A percentile compares a stretch with the other conserved stretches of the same genome.
phyloP scores from a whole-genome alignment of 2,888 invertebrate genomes.

The Nezara viridula region DNA sequence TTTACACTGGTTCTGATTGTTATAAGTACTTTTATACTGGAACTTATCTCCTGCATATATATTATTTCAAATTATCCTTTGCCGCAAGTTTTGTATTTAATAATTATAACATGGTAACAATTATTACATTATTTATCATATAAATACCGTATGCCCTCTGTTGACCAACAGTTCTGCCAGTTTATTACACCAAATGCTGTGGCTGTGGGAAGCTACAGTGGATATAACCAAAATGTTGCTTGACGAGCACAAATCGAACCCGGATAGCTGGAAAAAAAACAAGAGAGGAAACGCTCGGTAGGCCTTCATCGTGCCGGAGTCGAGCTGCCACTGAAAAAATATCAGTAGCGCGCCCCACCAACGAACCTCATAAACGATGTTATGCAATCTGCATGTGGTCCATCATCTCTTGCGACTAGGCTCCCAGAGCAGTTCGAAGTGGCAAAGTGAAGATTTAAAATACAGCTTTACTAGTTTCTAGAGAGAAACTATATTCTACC shows the following conservation, averaged over 20 bases:
- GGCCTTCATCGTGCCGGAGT: not conserved
- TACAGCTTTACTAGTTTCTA: no score
- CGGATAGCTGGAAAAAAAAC: not conserved
- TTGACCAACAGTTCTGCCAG: conserved; percentile 27
- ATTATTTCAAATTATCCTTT: no score
- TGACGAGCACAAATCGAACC: not conserved
- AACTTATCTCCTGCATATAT: no score
- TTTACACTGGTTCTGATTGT: no score
- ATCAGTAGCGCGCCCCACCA: not conserved
- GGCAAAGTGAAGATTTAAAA: no score
- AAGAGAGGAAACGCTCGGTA: not conserved
- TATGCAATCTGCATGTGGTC: not conserved
- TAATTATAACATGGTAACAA: no score
- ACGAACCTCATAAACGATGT: not conserved
- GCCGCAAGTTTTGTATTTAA: no score
- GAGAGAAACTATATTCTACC: no score
- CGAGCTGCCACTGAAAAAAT: not conserved
- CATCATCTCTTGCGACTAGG: no score
- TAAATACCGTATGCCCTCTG: conserved; percentile 12
- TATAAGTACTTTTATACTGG: no score
- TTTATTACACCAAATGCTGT: conserved; percentile 42
- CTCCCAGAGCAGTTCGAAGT: no score
- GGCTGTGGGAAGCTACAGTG: conserved; percentile 12
- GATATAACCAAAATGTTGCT: conserved; percentile 46
- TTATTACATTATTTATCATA: no score